Conservation (phyloP, 1,140 invertebrate genomes). For the Mylabris phalerata region DNA sequence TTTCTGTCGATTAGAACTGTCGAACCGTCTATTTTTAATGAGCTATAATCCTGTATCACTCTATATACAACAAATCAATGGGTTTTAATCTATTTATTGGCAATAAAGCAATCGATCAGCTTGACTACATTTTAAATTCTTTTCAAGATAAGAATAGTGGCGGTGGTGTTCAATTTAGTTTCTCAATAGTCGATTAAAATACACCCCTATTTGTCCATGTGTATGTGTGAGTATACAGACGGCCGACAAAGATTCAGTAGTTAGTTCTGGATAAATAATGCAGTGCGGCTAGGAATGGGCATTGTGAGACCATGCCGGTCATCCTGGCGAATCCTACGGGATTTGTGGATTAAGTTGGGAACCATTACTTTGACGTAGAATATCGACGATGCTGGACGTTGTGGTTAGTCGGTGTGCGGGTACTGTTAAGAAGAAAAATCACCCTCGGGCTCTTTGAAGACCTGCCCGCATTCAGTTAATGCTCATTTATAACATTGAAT, state of each 20-base stretch:
- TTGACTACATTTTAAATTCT: too few species aligned
- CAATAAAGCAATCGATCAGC: too few species aligned
- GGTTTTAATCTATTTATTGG: too few species aligned
- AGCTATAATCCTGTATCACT: too few species aligned
- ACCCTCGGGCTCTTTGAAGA: slow-evolving; percentile 8
- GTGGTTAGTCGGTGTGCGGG: slow-evolving; percentile 8
- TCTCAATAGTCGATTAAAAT: not conserved
- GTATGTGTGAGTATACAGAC: too few species aligned
- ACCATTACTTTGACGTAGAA: slow-evolving; percentile 30
- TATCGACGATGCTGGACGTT: slow-evolving; percentile 22
- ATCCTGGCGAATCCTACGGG: slow-evolving; percentile 26
- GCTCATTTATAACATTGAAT: not conserved
- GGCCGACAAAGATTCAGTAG: slow-evolving; percentile 27
- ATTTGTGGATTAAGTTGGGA: slow-evolving; percentile 32
- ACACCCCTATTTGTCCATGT: too few species aligned
- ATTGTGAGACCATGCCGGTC: slow-evolving; percentile 30
- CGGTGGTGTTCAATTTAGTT: too few species aligned
- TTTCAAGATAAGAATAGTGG: too few species aligned
- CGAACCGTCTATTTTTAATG: too few species aligned
- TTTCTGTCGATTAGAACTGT: too few species aligned
- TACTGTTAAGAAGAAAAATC: slow-evolving; percentile 13
- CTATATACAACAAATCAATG: too few species aligned
- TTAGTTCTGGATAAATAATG: slow-evolving; percentile 34
- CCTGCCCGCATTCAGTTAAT: slow-evolving; percentile 9
- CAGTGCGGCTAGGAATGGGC: slow-evolving; percentile 26